These are phyloP conservation scores for Bergia puertoricense DNA, from an alignment of 92 coral and sea anemone species.

Conservation along the genomic window DNA sequence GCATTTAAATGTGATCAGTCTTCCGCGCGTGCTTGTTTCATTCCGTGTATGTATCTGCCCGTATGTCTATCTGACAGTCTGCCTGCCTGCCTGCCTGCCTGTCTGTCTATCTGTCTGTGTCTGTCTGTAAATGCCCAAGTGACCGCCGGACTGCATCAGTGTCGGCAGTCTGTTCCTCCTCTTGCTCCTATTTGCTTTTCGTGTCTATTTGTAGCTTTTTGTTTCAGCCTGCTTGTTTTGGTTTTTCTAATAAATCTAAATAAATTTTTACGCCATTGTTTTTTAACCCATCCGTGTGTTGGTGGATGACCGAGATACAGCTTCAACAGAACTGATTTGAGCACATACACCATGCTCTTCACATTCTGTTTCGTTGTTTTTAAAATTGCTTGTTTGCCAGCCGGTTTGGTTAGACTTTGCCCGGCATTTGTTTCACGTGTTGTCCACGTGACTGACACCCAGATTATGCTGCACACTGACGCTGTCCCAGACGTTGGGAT, in stretches of 20 bases:
- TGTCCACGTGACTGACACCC: no score
- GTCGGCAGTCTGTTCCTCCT: not conserved
- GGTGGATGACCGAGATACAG: not conserved
- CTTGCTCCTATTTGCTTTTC: not conserved
- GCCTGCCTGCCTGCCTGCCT: no score
- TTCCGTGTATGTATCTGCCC: not conserved
- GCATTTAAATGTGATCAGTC: not conserved
- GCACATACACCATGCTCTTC: not conserved
- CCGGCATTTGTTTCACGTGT: no score
- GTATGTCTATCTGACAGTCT: not conserved
- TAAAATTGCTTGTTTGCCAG: not conserved
- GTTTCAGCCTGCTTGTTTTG: not conserved
- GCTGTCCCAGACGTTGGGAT: not conserved
- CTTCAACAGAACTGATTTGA: not conserved
- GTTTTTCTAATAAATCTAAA: no score
- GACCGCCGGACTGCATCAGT: not conserved
- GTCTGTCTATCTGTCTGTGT: no score
- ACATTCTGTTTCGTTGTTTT: not conserved
- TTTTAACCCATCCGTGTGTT: not conserved
- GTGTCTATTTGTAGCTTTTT: not conserved
- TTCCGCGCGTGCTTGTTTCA: not conserved
- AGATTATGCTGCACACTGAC: not conserved
- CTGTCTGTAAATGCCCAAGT: not conserved
- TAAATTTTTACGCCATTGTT: not conserved
- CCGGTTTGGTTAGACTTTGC: not conserved